Evolutionary conservation across 2,888 invertebrate species (phyloP), one percentile per base, ranked within the genome.

Genomic region (Bembecia ichneumoniformis): DNA sequence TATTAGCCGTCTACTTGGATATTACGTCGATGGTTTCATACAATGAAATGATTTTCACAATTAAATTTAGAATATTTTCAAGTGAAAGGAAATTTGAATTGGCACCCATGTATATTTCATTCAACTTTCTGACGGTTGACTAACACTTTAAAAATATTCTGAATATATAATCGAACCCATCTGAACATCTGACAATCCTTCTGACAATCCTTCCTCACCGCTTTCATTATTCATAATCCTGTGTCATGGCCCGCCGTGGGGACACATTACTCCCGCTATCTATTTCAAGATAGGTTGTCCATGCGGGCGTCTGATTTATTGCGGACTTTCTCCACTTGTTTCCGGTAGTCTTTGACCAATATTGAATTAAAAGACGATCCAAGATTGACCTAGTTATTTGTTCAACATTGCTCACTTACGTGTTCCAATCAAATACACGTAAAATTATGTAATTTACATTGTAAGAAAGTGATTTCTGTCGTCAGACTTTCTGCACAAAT

Each of bases 151-250:
- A 40, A 40, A 40, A 40, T 40, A 13, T 40, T 13, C 40, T 40
- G 7, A 5, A 40, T 14, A 40, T 40, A n/a, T 40, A 40, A 40
- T 40, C 40, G 40, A 40, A 40, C 40, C 40, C 40, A 40, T 40
- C 40, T 40, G 40, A 40, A 40, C 40, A 40, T n/a, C n/a, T 40
- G 40, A 40, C 9, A 40, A 35, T 35, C 35, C 35, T 35, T 57
- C 40, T 28, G 58, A 52, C 56, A 58, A 56, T 55, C 52, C 55
- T 57, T 49, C 53, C 53, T 50, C 55, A 51, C 49, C 52, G 51
- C 51, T 62, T 71, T 62, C 62, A 69, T 68, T 69, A 70, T 71
- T 71, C 68, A 72, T 60, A 63, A 58, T 56, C 53, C 51, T 47
- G 48, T 53, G 52, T 51, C 49, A 47, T 54, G 51, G 47, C 54